Base-by-base conservation (phyloP, 2,888 invertebrate genomes). In the Penaeus monodon region DNA sequence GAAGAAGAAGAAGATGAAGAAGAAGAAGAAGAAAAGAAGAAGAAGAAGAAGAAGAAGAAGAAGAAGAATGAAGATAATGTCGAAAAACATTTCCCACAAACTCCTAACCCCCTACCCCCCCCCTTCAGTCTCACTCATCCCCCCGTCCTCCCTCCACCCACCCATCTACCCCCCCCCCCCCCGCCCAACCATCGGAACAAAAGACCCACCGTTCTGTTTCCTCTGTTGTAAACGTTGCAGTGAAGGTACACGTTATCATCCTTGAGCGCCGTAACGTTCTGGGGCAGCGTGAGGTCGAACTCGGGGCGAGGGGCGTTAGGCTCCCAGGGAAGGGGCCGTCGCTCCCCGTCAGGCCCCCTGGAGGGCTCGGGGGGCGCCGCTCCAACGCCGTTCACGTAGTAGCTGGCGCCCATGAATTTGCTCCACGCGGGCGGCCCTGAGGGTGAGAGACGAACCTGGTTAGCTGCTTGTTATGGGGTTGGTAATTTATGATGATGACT, bases 191-290 rank as follows among this genome's bases (percentile, higher is more conserved):
- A 29, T 38, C 64, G 22, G 10, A 2, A 27, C 74, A 22, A n/a
- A 3, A 4, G 20, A 80, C 84, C 76, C 49, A 89, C 89, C 77
- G 89, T 89, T 44, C 84, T 88, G 33, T 89, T 89, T 29, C 88
- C 85, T 22, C 82, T 81, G 84, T 89, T 89, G 33, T 85, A 78
- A 2, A 89, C 88, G 65, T 88, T 88, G 80, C 89, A 89, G 38
- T 89, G 89, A 17, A 89, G 88, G 57, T 89, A 89, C 8, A 88
- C 89, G 38, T 88, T 89, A 24, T 88, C 85, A 64, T 89, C 89
- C 64, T 89, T 89, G 0, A 89, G 84, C 6, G 88, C 89, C 22
- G 88, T 89, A n/a, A 89, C 84, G 44, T 89, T 89, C 29, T 79
- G 79, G 27, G 89, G 88, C 1, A 83, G 79, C 1, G 76, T 73